Conservation (phyloP, 2,888 invertebrate genomes). For the Melanostoma mellinum region DNA sequence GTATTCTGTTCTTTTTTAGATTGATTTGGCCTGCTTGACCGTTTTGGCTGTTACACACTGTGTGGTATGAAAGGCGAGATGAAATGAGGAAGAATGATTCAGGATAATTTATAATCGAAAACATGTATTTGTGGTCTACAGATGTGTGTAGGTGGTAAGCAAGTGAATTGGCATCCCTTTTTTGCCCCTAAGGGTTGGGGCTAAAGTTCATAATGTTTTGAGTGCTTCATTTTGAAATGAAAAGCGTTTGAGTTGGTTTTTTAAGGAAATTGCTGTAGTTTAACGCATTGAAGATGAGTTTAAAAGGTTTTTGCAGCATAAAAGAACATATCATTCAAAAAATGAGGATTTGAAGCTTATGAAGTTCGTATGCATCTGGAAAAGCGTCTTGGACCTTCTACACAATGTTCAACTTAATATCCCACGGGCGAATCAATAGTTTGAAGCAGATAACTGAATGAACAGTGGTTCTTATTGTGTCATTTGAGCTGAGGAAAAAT, state of each 20-base stretch:
- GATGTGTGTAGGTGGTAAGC: neutral
- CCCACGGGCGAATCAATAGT: too few relatives aligned
- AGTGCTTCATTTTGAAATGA: conserved; percentile 37
- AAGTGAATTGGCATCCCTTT: conserved; percentile 6
- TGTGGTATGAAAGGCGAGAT: conserved; percentile 15
- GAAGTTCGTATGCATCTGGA: too few relatives aligned
- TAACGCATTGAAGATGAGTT: neutral
- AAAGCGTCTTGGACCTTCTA: too few relatives aligned
- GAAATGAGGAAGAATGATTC: conserved; percentile 69
- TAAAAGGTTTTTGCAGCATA: neutral
- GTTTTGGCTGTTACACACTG: conserved; percentile 24
- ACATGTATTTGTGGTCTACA: conserved; percentile 53
- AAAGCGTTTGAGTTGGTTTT: conserved; percentile 38
- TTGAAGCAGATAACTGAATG: too few relatives aligned
- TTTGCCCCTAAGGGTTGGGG: neutral
- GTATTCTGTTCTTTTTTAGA: conserved; percentile 37
- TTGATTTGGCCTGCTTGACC: conserved; percentile 69
- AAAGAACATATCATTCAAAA: neutral
- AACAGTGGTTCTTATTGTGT: too few relatives aligned
- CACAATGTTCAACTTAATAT: too few relatives aligned
- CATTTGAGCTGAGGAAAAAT: too few relatives aligned
- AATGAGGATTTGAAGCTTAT: neutral
- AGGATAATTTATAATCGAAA: conserved; percentile 68
- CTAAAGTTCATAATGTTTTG: conserved; percentile 25
- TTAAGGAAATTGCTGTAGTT: neutral